Base-by-base conservation (phyloP, 2,113 vertebrate genomes). In the Lamprotornis superbus region DNA sequence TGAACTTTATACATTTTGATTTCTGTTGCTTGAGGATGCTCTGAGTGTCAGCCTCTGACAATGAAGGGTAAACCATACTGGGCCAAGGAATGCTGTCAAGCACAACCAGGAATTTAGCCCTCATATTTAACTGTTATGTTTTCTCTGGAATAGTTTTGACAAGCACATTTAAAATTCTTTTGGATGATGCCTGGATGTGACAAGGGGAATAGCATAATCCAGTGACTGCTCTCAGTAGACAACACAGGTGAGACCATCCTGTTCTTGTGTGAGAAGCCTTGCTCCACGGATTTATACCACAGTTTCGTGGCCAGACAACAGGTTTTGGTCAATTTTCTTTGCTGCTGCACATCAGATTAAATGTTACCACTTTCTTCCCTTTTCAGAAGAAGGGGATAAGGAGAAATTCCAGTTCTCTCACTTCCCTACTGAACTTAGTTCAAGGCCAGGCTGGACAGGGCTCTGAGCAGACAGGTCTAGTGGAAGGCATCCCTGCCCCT, bases 1-100 rank as follows among this genome's bases (percentile, higher is more conserved):
- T 0, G 0, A 35, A 39, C 7, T 87, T 57, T 27, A 35, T 27
- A 23, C 8, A 59, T 74, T 74, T 77, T 52, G 4, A 1, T 70
- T 19, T 74, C 7, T 87, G 4, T 40, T 90, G 4, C 15, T 33
- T 55, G 17, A 17, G 39, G 5, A 47, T 3, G 0, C 12, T 65
- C 55, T 53, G 16, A 78, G 57, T 10, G 4, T 44, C 53, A 93
- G 7, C 8, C 20, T 39, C 27, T 50, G 59, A 6, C 46, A 95
- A 23, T 15, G 50, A 64, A 70, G 4, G 4, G 5, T 65, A 74
- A 88, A 83, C 3, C 9, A 24, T 16, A 35, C 6, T 33, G 28
- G 47, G 50, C 15, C 35, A 68, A 86, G 63, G n/a, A 80, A 80
- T 40, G 10, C 5, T 91, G 31, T 77, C 15, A 87, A 50, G 17